Base-by-base conservation (phyloP, 2,113 vertebrate species). In the Thalassarche chlororhynchos region DNA sequence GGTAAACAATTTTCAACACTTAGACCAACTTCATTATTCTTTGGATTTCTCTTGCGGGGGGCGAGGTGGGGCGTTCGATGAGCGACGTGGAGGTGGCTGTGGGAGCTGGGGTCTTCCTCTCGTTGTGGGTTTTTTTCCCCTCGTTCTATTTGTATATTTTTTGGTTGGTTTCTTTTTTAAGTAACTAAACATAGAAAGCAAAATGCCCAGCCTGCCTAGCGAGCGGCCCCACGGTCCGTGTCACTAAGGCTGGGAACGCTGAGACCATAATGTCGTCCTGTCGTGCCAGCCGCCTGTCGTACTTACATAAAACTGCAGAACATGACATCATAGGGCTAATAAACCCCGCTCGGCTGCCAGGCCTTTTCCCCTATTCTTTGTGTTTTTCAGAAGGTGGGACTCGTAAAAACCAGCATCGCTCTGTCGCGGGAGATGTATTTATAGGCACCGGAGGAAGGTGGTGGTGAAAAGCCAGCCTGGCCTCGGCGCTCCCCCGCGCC, bases 361-460 rank as follows among this genome's bases (percentile, higher is more conserved):
- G 97, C 97, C 98, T 91, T 19, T 25, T 25, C 34, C 60, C 49
- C 71, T 91, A 0, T 84, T 95, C 91, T 92, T 96, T 91, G 58
- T 93, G 10, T 51, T 60, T 54, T 69, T 15, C 55, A 4, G 86
- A 96, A 90, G 95, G 91, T 97, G 95, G 84, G 91, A 95, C 94
- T 96, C 87, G 84, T 90, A 90, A 95, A 60, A 96, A 89, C 95
- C 96, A 74, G 96, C 91, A 93, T 96, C 60, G 44, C 90, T 94
- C 92, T 84, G 87, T 90, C 93, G 76, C 94, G 70, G 89, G 91
- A 96, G 97, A 81, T 88, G 94, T 86, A 79, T 96, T 96, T 93
- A 91, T 84, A 94, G 96, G 97, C 97, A 92, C 95, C 95, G 96
- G 93, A 94, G 97, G 96, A 95, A 96, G 94, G 80, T 76, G 54